phyloP scores from a whole-genome alignment of 2,113 vertebrate species.

The Vidua macroura region DNA sequence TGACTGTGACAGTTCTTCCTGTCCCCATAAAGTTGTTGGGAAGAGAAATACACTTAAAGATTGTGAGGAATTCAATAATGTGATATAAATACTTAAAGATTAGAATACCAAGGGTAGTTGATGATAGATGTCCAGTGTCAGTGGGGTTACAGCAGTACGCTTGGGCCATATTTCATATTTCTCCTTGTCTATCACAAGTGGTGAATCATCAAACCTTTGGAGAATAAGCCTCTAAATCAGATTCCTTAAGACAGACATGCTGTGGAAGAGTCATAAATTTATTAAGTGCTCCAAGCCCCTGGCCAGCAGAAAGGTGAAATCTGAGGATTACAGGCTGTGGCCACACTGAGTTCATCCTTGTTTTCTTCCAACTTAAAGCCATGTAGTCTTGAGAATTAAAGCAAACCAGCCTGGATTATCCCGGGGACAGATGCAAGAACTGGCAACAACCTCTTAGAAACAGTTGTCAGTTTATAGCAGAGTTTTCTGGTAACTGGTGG shows the following conservation, averaged over 20 bases:
- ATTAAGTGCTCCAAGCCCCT: not conserved
- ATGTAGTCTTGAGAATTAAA: not conserved
- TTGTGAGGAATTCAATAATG: conserved; percentile 7
- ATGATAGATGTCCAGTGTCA: not conserved
- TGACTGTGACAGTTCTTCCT: not conserved
- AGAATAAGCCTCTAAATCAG: conserved; percentile 18
- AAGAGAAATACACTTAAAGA: not conserved
- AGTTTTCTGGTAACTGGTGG: not conserved
- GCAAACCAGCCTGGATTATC: not conserved
- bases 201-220: conserved; percentile 3
- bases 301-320: not conserved
- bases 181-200: not conserved
- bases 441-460: not conserved
- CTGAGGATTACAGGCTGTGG: not conserved
- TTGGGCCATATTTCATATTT: not conserved
- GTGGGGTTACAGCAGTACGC: not conserved
- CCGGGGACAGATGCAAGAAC: not conserved
- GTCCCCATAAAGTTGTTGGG: not conserved
- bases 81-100: not conserved
- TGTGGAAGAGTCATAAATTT: not conserved
- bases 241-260: not conserved
- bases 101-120: not conserved
- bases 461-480: not conserved
- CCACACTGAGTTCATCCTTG: not conserved
- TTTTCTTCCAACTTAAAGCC: not conserved